Evolutionary conservation across 2,888 invertebrate genomes (phyloP).

Genomic region (Chloroclystis v-ata): DNA sequence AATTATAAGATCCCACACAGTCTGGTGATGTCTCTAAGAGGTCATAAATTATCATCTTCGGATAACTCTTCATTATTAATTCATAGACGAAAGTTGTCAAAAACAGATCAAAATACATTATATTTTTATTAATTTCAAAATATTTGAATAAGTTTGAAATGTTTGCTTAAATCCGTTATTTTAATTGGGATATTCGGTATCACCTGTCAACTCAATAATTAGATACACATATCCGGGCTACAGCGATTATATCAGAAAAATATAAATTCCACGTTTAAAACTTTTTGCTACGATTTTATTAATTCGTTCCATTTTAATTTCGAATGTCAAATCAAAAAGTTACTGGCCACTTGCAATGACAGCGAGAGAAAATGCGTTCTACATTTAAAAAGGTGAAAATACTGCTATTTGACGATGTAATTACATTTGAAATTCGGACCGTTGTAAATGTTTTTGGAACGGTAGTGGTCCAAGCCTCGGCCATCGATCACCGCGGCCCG

Average conservation of each 20-base stretch:
- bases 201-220: no score
- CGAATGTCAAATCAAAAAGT: neutral
- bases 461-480: slow-evolving; percentile 61
- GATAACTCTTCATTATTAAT: no score
- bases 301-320: neutral
- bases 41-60: slow-evolving; percentile 49
- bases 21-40: slow-evolving; percentile 58
- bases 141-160: no score
- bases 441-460: slow-evolving; percentile 51
- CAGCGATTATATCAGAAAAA: no score
- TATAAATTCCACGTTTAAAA: no score
- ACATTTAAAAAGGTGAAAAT: slow-evolving; percentile 8
- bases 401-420: slow-evolving; percentile 33
- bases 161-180: no score
- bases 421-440: slow-evolving; percentile 50
- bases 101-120: no score
- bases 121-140: no score
- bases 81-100: slow-evolving; percentile 6
- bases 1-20: slow-evolving; percentile 72
- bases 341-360: slow-evolving; percentile 3
- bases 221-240: no score
- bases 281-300: no score
- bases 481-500: slow-evolving; percentile 69
- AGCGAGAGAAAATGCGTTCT: slow-evolving; percentile 7
- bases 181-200: no score